Conservation (phyloP, 1,140 invertebrate genomes). For the Ceratina australensis region DNA sequence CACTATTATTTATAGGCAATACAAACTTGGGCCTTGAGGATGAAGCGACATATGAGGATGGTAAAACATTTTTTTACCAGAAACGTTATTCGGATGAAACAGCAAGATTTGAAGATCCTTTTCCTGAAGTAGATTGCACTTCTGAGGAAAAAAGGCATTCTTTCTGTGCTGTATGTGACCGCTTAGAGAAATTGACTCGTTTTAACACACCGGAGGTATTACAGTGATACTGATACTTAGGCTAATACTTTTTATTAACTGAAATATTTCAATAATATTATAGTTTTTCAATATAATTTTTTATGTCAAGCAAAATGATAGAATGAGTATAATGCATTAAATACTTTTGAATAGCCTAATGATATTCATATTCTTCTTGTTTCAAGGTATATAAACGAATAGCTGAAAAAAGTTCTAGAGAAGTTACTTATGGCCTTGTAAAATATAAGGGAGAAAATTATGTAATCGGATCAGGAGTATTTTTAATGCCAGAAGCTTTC, state of each 20-base stretch:
- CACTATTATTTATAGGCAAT: slow-evolving; percentile 49
- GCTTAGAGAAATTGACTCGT: slow-evolving; percentile 41
- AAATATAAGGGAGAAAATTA: slow-evolving; percentile 81
- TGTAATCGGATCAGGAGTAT: slow-evolving; percentile 86
- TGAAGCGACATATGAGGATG: slow-evolving; percentile 80
- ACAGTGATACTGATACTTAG: not conserved
- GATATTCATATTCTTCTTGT: slow-evolving; percentile 82
- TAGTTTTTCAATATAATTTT: not conserved
- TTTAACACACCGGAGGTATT: slow-evolving; percentile 70
- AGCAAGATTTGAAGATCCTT: slow-evolving; percentile 86
- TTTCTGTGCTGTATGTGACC: slow-evolving; percentile 72
- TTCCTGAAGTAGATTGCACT: slow-evolving; percentile 76
- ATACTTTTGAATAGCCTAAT: slow-evolving; percentile 77
- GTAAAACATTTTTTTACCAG: slow-evolving; percentile 83
- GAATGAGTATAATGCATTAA: not conserved
- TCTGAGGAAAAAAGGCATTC: slow-evolving; percentile 77
- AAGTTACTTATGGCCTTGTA: slow-evolving; percentile 65
- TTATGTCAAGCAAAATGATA: not conserved
- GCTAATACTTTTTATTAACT: not conserved
- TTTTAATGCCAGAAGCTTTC: slow-evolving; percentile 84
- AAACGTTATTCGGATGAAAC: slow-evolving; percentile 84
- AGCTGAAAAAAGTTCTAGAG: slow-evolving; percentile 58
- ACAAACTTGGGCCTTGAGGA: slow-evolving; percentile 67
- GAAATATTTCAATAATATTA: not conserved
- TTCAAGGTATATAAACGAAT: slow-evolving; percentile 62